A percentile compares a stretch with the other conserved stretches of the same genome.
phyloP scores from a whole-genome alignment of 1,140 invertebrate species.

The Proales similis region DNA sequence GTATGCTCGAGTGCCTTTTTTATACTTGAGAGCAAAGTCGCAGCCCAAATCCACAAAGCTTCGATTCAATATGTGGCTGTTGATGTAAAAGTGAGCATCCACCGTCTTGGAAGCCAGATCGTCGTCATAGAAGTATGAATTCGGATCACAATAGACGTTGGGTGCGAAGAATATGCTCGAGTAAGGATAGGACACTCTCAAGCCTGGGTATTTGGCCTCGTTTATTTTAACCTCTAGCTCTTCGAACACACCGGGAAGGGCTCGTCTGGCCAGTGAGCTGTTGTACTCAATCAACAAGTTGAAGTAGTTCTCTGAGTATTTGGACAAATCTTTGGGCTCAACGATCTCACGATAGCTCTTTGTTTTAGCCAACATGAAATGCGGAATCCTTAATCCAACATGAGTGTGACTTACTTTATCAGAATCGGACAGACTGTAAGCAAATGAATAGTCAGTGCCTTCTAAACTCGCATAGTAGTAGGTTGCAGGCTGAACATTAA shows the following conservation, averaged over 20 bases:
- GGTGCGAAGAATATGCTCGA: constrained; percentile 54
- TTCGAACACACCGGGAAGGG: constrained; percentile 46
- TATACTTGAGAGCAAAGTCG: constrained; percentile 44
- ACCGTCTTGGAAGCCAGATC: constrained; percentile 51
- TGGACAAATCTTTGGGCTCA: constrained; percentile 46
- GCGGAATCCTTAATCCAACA: not conserved
- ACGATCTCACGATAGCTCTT: constrained; percentile 51
- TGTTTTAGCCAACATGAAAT: constrained; percentile 12
- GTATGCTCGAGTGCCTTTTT: constrained; percentile 47
- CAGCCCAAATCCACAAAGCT: constrained; percentile 38
- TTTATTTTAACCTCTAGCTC: constrained; percentile 48
- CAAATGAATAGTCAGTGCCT: constrained; percentile 53
- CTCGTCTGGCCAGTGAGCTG: constrained; percentile 41
- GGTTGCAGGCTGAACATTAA: constrained; percentile 40
- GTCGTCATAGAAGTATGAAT: constrained; percentile 53
- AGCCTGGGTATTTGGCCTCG: constrained; percentile 46
- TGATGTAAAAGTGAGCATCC: constrained; percentile 53
- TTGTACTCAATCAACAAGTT: constrained; percentile 53
- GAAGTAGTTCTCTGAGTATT: constrained; percentile 48
- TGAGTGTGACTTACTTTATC: constrained; percentile 47
- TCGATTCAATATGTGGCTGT: constrained; percentile 40
- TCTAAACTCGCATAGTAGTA: constrained; percentile 52
- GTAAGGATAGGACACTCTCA: constrained; percentile 44
- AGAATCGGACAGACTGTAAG: constrained; percentile 51
- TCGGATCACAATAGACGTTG: constrained; percentile 53